Evolutionary conservation across 2,797 vertebrate genomes (phyloP).

Genomic region (Agapornis canus): DNA sequence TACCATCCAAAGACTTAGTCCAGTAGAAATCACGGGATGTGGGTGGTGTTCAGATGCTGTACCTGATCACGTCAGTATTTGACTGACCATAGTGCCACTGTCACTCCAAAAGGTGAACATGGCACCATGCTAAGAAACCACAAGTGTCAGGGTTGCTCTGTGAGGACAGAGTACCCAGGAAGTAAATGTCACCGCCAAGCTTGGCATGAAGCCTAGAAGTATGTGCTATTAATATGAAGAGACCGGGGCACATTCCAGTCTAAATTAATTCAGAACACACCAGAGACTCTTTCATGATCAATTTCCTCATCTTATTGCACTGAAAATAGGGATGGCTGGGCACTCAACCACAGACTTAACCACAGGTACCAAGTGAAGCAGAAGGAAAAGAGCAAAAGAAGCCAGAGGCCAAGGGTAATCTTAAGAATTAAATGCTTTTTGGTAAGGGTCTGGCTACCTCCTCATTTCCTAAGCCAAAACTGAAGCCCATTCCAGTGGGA

Average conservation of each 20-base stretch:
- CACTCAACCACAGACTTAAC: not conserved
- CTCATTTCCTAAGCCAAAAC: not conserved
- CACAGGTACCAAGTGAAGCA: not conserved
- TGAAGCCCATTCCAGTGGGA: not conserved
- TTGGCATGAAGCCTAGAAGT: not conserved
- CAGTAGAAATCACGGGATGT: not conserved
- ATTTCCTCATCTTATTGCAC: not conserved
- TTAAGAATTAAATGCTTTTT: not conserved
- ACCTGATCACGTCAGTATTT: not conserved
- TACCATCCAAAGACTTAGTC: not conserved
- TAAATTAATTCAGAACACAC: not conserved
- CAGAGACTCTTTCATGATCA: not conserved
- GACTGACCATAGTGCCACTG: not conserved
- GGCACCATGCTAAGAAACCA: not conserved
- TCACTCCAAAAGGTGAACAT: not conserved
- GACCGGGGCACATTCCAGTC: not conserved
- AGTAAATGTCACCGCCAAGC: not conserved
- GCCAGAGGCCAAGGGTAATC: not conserved
- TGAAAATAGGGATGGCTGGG: not conserved
- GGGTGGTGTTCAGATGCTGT: not conserved
- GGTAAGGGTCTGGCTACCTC: not conserved
- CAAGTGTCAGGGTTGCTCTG: not conserved
- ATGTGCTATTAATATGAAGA: not conserved
- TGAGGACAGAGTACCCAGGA: not conserved
- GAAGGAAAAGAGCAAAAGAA: not conserved